Evolutionary conservation across 30 jellyfish, hydroid and myxozoan genomes (phyloP).

Genomic region (Mastigias papua): DNA sequence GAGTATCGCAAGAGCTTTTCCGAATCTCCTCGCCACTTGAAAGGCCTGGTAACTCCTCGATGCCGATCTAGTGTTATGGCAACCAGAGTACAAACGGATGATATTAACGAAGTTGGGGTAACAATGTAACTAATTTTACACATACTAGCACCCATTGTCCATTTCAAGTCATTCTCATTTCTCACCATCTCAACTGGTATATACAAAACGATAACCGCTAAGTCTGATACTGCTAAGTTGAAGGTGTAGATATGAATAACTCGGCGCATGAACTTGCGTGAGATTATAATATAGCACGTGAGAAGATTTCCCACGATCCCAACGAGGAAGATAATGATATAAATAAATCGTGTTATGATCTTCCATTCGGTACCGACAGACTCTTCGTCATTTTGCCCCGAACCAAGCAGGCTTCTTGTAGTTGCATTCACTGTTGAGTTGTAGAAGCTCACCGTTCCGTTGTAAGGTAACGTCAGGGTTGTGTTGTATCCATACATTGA

Average conservation of each 20-base stretch:
- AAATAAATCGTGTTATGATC: conserved; percentile 49
- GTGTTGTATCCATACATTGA: background rate
- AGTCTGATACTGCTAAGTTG: conserved; percentile 88
- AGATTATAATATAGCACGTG: conserved; percentile 83
- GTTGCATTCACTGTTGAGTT: background rate
- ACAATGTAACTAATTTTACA: conserved; percentile 76
- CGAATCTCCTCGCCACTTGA: conserved; percentile 94
- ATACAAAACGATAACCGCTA: conserved; percentile 69
- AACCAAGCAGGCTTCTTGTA: background rate
- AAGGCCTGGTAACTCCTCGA: conserved; percentile 93
- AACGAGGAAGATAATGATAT: conserved; percentile 53
- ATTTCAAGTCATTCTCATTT: conserved; percentile 74
- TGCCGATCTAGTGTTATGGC: conserved; percentile 97
- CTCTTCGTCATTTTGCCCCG: background rate
- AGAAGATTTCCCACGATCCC: conserved; percentile 92
- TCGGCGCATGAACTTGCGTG: conserved; percentile 89
- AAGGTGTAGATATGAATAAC: conserved; percentile 91
- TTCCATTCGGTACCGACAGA: conserved; percentile 13
- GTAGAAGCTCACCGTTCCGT: no score
- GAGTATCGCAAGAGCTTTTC: conserved; percentile 42
- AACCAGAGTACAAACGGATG: conserved; percentile 89
- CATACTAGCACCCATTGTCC: conserved; percentile 90
- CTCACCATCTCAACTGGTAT: conserved; percentile 91
- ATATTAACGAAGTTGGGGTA: conserved; percentile 76
- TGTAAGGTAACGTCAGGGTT: background rate